Evolutionary conservation across 2,113 vertebrate species (phyloP).

Genomic region (Sceloporus undulatus): DNA sequence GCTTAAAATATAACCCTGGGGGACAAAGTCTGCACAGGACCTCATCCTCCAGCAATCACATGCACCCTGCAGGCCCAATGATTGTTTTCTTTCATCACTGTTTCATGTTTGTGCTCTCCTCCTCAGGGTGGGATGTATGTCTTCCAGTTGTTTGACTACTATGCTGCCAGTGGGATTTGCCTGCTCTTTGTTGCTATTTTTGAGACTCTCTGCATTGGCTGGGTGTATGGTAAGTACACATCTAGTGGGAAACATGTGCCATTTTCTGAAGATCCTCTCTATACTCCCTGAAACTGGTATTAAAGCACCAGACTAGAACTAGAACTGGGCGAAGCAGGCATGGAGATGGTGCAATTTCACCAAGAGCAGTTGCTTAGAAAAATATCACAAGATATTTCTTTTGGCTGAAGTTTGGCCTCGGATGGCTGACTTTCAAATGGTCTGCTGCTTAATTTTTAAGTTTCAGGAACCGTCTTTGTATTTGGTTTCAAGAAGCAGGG

Average conservation of each 20-base stretch:
- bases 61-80: too few relatives aligned
- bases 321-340: constrained; percentile 1
- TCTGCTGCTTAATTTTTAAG: not conserved
- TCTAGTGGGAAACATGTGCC: not conserved
- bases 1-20: too few relatives aligned
- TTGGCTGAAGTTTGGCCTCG: not conserved
- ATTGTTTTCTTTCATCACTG: constrained; percentile 26
- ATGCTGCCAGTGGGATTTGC: constrained; percentile 97
- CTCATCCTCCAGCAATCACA: too few relatives aligned
- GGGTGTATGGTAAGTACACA: constrained; percentile 92
- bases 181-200: constrained; percentile 96
- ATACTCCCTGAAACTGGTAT: not conserved
- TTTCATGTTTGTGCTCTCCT: not conserved
- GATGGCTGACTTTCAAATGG: not conserved
- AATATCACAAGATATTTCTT: not conserved
- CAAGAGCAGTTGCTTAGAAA: not conserved
- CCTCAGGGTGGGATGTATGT: constrained; percentile 97
- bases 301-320: not conserved
- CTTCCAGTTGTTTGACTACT: constrained; percentile 98
- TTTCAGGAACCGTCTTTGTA: not conserved
- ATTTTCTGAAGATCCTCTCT: not conserved
- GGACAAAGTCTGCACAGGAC: too few relatives aligned
- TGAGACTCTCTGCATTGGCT: constrained; percentile 92
- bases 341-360: not conserved
- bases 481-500: not conserved